phyloP scores from a whole-genome alignment of 2,797 vertebrate genomes.

The Myotis findleyi region DNA sequence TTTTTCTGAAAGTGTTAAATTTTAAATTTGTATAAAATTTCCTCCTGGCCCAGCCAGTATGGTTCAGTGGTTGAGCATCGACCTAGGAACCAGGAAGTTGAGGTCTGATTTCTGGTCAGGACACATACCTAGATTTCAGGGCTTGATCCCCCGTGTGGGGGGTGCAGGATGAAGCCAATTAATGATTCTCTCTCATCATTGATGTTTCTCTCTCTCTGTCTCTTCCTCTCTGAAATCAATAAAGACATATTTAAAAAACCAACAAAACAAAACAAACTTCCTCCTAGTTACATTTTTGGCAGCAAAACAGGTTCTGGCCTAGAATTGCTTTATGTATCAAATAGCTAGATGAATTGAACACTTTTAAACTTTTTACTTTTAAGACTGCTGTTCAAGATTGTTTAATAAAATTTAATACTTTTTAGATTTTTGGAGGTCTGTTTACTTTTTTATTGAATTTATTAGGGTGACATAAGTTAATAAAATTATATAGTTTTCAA shows the following conservation, averaged over 20 bases:
- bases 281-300: background rate
- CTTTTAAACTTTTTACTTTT: background rate
- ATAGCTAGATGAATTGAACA: conserved; percentile 31
- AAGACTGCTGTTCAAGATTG: background rate
- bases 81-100: too few relatives aligned
- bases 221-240: too few relatives aligned
- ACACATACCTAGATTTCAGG: too few relatives aligned
- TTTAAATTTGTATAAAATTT: conserved; percentile 39
- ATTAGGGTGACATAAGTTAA: background rate
- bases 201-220: too few relatives aligned
- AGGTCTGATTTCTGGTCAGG: too few relatives aligned
- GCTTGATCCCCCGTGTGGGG: too few relatives aligned
- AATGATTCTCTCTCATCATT: too few relatives aligned
- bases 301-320: background rate
- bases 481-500: background rate
- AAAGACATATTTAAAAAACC: too few relatives aligned
- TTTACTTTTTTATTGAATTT: background rate
- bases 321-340: background rate
- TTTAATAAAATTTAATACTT: conserved; percentile 29
- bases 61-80: too few relatives aligned
- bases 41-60: background rate
- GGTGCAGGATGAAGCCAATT: too few relatives aligned
- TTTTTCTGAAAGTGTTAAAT: conserved; percentile 20
- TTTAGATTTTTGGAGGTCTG: background rate
- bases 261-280: background rate